Percentiles rank a stretch among this genome's conserved stretches.
phyloP scores from a whole-genome alignment of 2,797 vertebrate species.

The Gambusia yucatana region DNA sequence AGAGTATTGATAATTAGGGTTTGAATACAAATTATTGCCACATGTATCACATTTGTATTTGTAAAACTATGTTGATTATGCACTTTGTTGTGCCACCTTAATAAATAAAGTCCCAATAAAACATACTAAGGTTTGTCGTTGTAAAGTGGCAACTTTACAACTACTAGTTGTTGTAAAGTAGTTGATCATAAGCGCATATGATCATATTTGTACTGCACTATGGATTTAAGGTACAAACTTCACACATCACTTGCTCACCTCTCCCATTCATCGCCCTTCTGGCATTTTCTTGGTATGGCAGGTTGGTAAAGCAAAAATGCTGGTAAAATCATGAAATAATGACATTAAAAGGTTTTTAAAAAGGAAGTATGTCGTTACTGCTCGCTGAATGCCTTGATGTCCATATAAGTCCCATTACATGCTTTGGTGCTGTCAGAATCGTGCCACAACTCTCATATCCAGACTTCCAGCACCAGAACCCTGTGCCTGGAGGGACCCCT shows the following conservation, averaged over 20 bases:
- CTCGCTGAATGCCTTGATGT: slow-evolving; percentile 7
- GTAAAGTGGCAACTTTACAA: background rate
- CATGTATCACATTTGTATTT: background rate
- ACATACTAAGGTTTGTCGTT: background rate
- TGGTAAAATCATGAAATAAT: background rate
- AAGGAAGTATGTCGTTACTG: background rate
- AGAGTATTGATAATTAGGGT: background rate
- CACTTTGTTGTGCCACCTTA: background rate
- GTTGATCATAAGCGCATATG: background rate
- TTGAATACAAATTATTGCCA: background rate
- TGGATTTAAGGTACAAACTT: background rate
- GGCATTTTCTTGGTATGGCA: background rate
- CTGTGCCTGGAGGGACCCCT: slow-evolving; percentile 60
- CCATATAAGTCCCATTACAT: slow-evolving; percentile 17
- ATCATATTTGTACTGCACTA: background rate
- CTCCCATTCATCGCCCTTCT: background rate
- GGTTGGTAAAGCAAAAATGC: slow-evolving; percentile 3
- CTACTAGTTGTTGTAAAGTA: no score
- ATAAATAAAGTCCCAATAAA: background rate
- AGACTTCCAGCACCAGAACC: slow-evolving; percentile 54
- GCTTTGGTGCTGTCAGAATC: slow-evolving; percentile 57
- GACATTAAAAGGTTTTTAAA: background rate
- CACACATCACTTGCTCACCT: background rate
- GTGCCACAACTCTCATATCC: slow-evolving; percentile 69
- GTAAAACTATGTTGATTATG: background rate